Evolutionary conservation across 2,113 vertebrate species (phyloP).

Genomic region (Podilymbus podiceps): DNA sequence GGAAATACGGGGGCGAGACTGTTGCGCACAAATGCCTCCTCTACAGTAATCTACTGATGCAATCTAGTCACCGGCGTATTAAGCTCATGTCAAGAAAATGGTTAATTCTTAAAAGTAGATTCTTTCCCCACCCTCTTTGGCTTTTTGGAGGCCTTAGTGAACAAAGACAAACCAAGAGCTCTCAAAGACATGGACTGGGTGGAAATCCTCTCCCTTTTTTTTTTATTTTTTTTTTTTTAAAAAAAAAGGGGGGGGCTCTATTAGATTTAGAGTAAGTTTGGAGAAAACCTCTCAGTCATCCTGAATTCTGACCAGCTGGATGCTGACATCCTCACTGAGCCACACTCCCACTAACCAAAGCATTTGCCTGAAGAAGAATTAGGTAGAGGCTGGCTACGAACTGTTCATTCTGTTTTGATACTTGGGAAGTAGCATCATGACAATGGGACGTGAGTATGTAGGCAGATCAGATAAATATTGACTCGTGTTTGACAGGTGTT

Average conservation of each 20-base stretch:
- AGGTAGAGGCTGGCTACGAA: neutral
- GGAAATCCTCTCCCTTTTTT: no score
- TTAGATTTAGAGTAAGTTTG: neutral
- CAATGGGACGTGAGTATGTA: neutral
- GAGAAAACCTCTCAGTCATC: neutral
- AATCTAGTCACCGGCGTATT: neutral
- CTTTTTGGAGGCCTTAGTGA: neutral
- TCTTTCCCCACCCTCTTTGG: neutral
- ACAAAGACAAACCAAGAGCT: neutral
- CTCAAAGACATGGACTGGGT: neutral
- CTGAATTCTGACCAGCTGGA: neutral
- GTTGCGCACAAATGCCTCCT: neutral
- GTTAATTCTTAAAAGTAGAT: neutral
- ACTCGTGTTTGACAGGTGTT: neutral
- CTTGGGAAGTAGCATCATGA: neutral
- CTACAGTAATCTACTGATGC: neutral
- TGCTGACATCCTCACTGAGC: neutral
- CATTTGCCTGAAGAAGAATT: neutral
- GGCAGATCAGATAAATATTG: slow-evolving; percentile 2
- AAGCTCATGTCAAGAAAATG: neutral
- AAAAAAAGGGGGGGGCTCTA: neutral
- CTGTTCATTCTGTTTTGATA: neutral
- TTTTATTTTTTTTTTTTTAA: no score
- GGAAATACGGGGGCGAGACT: neutral
- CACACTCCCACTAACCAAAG: neutral